Evolutionary conservation across 2,113 vertebrate genomes (phyloP).

Genomic region (Clarias batrachus): DNA sequence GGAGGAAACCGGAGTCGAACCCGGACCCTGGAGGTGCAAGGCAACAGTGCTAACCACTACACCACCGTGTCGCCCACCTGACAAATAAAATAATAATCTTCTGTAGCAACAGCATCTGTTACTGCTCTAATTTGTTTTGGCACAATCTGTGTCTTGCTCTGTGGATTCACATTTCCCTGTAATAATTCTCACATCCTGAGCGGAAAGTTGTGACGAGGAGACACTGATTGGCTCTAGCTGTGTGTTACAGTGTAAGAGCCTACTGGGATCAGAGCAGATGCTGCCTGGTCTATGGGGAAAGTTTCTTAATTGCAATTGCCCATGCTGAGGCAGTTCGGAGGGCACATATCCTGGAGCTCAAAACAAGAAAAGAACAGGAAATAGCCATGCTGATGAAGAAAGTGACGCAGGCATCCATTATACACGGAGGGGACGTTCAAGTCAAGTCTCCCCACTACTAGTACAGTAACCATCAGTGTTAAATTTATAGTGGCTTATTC

Average conservation of each 20-base stretch:
- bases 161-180: constrained; percentile 9
- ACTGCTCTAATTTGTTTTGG: constrained; percentile 4
- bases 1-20: no score
- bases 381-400: constrained; percentile 11
- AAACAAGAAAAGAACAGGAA: constrained; percentile 27
- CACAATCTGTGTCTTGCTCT: background rate
- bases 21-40: no score
- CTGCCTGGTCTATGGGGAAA: constrained; percentile 28
- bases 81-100: no score
- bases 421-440: background rate
- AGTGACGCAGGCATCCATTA: constrained; percentile 13
- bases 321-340: constrained; percentile 32
- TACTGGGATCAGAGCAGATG: constrained; percentile 44
- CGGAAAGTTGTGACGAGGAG: constrained; percentile 1
- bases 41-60: no score
- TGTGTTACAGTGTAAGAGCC: constrained; percentile 13
- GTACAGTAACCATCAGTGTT: background rate
- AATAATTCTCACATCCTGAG: constrained; percentile 11
- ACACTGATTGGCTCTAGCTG: constrained; percentile 28
- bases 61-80: no score
- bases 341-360: constrained; percentile 28
- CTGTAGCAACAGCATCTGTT: background rate
- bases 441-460: background rate
- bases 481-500: background rate
- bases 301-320: constrained; percentile 44